Base-by-base conservation (phyloP, 2,888 invertebrate genomes). In the Drosophila pseudotakahashii region DNA sequence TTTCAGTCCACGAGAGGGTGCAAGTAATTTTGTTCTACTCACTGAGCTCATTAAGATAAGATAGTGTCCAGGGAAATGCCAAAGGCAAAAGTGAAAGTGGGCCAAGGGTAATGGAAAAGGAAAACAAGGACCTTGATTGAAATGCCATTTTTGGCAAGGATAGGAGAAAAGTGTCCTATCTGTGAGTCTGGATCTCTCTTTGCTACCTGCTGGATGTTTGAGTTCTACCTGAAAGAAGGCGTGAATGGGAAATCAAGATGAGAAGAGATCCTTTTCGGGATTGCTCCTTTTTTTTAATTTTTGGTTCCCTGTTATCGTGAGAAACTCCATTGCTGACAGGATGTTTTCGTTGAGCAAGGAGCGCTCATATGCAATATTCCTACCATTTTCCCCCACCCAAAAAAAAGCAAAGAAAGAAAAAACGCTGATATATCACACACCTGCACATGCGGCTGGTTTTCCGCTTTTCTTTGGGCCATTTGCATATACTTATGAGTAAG, bases 21-120 rank as follows among this genome's bases (percentile, higher is more conserved):
- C 60, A n/a, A 37, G 30, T 10, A 14, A 47, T 47, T 62, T 13
- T 32, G 16, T 47, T 23, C 61, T 45, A 62, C 41, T 63, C 63
- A 16, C 41, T 55, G 53, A 47, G 36, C 62, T 57, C 78, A 77
- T 79, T 81, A 47, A 53, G 72, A 62, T 63, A 58, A 39, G 76
- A 76, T 68, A 64, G 59, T 23, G 23, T 7, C n/a, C 42, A 55
- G 64, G 39, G 57, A 62, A 71, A 77, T 58, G 59, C 32, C 7
- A 47, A 41, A 32, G 36, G 51, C 23, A 30, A 54, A 73, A 54
- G 47, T 42, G 67, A 45, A 63, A 80, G 62, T 59, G 61, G 57
- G 60, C n/a, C 59, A 48, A 53, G 61, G 61, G 53, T 19, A 52
- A 45, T 11, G 7, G 13, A 34, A n/a, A n/a, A 19, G 10, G 4